Conservation (phyloP, 2,888 invertebrate genomes). For the Agonum fuliginosum region DNA sequence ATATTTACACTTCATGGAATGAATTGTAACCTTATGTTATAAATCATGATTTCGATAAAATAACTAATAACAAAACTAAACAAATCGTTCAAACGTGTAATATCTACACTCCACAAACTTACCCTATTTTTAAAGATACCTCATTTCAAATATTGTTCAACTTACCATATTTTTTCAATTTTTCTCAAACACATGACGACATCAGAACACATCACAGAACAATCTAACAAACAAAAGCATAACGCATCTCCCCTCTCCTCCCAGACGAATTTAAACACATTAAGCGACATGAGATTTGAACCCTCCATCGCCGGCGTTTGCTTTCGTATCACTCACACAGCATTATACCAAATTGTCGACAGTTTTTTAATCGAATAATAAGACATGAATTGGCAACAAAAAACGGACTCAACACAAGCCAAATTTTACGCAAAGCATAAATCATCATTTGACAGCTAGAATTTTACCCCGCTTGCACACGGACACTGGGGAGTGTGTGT, state of each 20-base stretch:
- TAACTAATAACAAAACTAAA: too few relatives aligned
- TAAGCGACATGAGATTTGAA: constrained; percentile 26
- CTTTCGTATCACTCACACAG: constrained; percentile 23
- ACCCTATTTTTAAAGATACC: too few relatives aligned
- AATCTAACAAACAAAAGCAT: constrained; percentile 21
- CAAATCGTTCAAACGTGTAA: too few relatives aligned
- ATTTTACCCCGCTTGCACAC: constrained; percentile 67
- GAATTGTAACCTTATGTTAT: too few relatives aligned
- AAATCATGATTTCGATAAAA: too few relatives aligned
- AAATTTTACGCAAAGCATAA: constrained; percentile 69
- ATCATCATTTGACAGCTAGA: constrained; percentile 70
- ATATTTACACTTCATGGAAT: too few relatives aligned
- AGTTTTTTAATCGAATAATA: constrained; percentile 66
- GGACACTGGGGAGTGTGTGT: constrained; percentile 55
- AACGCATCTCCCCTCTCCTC: not conserved
- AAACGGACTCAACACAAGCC: constrained; percentile 64
- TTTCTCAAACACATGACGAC: constrained; percentile 7
- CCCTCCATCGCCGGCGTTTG: too few relatives aligned
- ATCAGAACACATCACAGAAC: not conserved
- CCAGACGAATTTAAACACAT: constrained; percentile 1
- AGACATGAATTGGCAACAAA: constrained; percentile 66
- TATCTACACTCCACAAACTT: too few relatives aligned
- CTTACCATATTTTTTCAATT: constrained; percentile 36
- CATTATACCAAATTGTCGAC: constrained; percentile 43
- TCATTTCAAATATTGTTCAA: too few relatives aligned